A percentile compares a stretch with the other conserved stretches of the same genome.
Conservation (phyloP, 2,113 vertebrate species). For the Enhydra lutris region DNA sequence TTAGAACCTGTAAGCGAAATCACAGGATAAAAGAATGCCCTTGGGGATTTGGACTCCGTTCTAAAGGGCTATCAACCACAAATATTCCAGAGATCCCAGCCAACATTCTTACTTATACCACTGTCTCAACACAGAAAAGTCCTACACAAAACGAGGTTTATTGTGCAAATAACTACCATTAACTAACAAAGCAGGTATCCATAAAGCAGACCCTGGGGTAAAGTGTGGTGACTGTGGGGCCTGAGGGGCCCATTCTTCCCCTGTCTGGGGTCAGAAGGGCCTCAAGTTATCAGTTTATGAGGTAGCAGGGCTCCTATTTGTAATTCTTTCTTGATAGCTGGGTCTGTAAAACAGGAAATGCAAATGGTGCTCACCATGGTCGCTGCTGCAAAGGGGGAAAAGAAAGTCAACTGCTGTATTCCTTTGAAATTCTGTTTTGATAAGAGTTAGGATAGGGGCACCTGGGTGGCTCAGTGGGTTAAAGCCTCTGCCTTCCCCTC, state of each 20-base stretch:
- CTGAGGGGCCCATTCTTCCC: neutral
- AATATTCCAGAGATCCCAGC: neutral
- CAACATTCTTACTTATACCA: neutral
- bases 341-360: neutral
- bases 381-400: neutral
- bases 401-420: neutral
- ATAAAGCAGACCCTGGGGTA: neutral
- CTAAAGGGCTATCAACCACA: neutral
- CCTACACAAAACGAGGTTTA: neutral
- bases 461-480: too few species aligned
- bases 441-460: neutral
- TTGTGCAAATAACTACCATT: neutral
- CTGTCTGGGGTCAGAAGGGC: neutral
- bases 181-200: neutral
- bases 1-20: neutral
- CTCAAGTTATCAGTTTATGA: neutral
- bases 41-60: too few species aligned
- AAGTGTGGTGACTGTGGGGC: neutral
- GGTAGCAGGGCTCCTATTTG: neutral
- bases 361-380: neutral
- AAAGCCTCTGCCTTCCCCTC: too few species aligned
- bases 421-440: neutral
- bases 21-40: neutral
- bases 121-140: neutral
- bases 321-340: neutral